A percentile compares a stretch with the other conserved stretches of the same genome.
Conservation (phyloP, 2,888 invertebrate species). For the Noctua janthe region DNA sequence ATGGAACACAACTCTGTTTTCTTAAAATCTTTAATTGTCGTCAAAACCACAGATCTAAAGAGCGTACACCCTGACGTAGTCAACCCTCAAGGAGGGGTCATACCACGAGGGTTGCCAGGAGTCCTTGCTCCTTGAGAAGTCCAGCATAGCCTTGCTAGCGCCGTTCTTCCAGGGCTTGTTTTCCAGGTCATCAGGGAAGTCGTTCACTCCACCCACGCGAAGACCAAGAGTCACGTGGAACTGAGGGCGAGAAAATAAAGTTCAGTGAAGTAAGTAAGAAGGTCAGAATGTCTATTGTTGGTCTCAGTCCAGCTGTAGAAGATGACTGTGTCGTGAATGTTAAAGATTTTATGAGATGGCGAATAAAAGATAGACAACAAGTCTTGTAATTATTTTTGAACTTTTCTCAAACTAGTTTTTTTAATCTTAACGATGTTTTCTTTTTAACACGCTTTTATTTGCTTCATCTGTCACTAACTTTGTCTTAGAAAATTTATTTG, state of each 20-base stretch:
- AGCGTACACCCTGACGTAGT: slow-evolving; percentile 91
- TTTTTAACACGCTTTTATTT: too few relatives aligned
- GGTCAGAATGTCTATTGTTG: not conserved
- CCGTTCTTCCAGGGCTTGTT: slow-evolving; percentile 95
- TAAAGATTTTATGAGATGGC: not conserved
- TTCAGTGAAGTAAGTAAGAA: not conserved
- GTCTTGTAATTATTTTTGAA: too few relatives aligned
- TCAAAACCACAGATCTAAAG: slow-evolving; percentile 14
- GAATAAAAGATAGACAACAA: too few relatives aligned
- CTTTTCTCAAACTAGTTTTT: too few relatives aligned
- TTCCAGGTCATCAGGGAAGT: slow-evolving; percentile 91
- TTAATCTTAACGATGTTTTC: too few relatives aligned
- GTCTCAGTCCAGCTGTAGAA: not conserved
- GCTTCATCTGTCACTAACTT: too few relatives aligned
- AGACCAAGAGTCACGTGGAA: slow-evolving; percentile 94
- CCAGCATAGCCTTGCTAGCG: slow-evolving; percentile 91
- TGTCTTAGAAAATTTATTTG: too few relatives aligned
- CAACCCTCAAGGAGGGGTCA: slow-evolving; percentile 89
- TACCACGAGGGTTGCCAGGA: slow-evolving; percentile 92
- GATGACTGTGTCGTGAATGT: not conserved
- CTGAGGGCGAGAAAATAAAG: slow-evolving; percentile 81
- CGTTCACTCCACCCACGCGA: slow-evolving; percentile 94
- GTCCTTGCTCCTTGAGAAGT: slow-evolving; percentile 91
- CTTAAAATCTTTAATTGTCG: not conserved
- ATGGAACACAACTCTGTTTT: not conserved